A percentile compares a stretch with the other conserved stretches of the same genome.
These are phyloP conservation scores for Chamaea fasciata DNA, from an alignment of 2,113 vertebrate genomes.

Conservation along the genomic window DNA sequence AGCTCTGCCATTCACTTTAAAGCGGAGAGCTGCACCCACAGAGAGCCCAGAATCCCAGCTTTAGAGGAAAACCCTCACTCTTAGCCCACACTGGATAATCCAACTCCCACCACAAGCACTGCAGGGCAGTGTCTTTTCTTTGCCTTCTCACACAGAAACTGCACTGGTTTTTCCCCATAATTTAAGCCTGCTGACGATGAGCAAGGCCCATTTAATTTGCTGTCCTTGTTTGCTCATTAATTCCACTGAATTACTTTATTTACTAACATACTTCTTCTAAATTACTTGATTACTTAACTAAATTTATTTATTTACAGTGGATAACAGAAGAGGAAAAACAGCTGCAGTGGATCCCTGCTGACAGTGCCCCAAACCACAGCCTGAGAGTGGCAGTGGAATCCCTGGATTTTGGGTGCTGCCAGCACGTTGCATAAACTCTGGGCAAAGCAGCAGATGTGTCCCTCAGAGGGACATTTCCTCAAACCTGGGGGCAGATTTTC, in stretches of 20 bases:
- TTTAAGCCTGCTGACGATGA: neutral
- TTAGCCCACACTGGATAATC: neutral
- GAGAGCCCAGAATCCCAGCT: neutral
- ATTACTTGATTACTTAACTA: constrained; percentile 24
- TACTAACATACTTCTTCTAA: constrained; percentile 25
- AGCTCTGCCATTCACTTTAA: neutral
- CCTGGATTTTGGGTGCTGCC: neutral
- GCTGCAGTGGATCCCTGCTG: neutral
- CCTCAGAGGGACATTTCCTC: neutral
- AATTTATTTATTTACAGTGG: neutral
- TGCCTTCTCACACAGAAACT: neutral
- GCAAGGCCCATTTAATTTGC: neutral
- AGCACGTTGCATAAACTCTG: neutral
- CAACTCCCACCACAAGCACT: neutral
- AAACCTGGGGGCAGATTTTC: neutral
- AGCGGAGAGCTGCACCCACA: neutral
- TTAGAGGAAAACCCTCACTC: neutral
- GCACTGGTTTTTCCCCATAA: neutral
- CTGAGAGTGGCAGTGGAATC: neutral
- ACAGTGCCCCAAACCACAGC: neutral
- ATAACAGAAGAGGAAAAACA: neutral
- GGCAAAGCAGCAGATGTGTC: neutral
- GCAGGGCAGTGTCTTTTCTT: neutral
- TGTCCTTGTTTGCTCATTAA: neutral
- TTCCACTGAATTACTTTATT: neutral